A percentile compares a stretch with the other conserved stretches of the same genome.
Evolutionary conservation across 64 coral and sea anemone species (phyloP).

Genomic region (Acropora yongei): DNA sequence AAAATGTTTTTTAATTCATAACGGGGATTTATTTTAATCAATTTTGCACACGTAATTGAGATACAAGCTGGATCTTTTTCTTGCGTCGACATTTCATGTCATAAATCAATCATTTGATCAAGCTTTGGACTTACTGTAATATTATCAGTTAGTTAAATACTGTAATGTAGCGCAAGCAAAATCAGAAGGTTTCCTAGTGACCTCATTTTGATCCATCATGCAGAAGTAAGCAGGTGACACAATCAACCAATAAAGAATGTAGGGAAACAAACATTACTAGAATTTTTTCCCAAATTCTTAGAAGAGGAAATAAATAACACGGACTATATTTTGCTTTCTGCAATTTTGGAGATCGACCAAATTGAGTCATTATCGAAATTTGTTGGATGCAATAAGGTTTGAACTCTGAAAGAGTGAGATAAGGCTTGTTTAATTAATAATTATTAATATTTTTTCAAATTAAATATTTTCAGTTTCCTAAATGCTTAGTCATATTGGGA

Average conservation of each 20-base stretch:
- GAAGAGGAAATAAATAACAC: neutral
- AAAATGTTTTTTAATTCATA: too few relatives aligned
- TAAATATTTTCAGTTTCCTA: neutral
- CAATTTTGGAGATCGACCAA: neutral
- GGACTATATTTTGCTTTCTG: neutral
- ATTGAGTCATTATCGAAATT: neutral
- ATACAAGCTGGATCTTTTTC: neutral
- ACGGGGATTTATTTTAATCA: too few relatives aligned
- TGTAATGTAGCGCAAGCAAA: too few relatives aligned
- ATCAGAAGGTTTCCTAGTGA: too few relatives aligned
- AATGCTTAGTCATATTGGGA: neutral
- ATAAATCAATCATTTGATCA: neutral
- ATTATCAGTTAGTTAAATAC: too few relatives aligned
- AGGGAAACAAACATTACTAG: too few relatives aligned
- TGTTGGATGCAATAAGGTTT: too few relatives aligned
- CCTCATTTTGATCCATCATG: too few relatives aligned
- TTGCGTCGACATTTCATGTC: neutral
- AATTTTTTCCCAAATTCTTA: neutral
- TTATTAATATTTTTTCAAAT: neutral
- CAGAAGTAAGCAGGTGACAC: too few relatives aligned
- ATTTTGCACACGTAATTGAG: too few relatives aligned
- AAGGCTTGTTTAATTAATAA: neutral
- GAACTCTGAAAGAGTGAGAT: neutral
- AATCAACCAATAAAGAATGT: too few relatives aligned
- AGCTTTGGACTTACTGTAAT: too few relatives aligned